A percentile compares a stretch with the other conserved stretches of the same genome.
Evolutionary conservation across 2,888 invertebrate genomes (phyloP).

Genomic region (Cylloceria caligata): DNA sequence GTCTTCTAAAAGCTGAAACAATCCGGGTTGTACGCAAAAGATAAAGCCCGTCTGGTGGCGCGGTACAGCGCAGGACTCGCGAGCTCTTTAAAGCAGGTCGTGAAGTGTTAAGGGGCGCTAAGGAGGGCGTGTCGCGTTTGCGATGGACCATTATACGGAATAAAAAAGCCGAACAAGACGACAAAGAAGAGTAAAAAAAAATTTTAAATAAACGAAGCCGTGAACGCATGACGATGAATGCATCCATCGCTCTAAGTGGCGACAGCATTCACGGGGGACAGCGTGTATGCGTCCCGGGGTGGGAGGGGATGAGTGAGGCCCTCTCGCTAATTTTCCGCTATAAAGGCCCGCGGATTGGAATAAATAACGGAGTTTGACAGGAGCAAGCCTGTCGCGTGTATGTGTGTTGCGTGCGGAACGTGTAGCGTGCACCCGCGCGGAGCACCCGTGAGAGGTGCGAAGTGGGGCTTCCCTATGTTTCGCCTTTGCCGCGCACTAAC

Average conservation of each 20-base stretch:
- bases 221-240: slow-evolving; percentile 72
- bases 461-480: slow-evolving; percentile 73
- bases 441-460: slow-evolving; percentile 75
- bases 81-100: slow-evolving; percentile 74
- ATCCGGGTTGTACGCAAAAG: slow-evolving; percentile 37
- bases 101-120: slow-evolving; percentile 82
- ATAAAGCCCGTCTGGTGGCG: slow-evolving; percentile 35
- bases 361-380: slow-evolving; percentile 80
- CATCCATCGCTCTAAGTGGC: slow-evolving; percentile 80
- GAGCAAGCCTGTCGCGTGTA: slow-evolving; percentile 58
- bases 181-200: slow-evolving; percentile 13
- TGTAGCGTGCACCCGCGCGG: slow-evolving; percentile 35
- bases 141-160: slow-evolving; percentile 68
- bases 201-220: not conserved
- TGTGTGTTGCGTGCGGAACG: slow-evolving; percentile 17
- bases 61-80: slow-evolving; percentile 27
- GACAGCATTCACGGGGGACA: slow-evolving; percentile 74
- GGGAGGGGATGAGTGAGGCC: slow-evolving; percentile 58
- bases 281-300: slow-evolving; percentile 33
- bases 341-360: slow-evolving; percentile 80
- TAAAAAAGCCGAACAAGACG: slow-evolving; percentile 32
- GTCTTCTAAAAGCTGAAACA: slow-evolving; percentile 61
- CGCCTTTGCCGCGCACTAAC: slow-evolving; percentile 19
- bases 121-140: slow-evolving; percentile 79
- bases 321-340: slow-evolving; percentile 82